These are phyloP conservation scores for Illadopsis cleaveri DNA, from an alignment of 2,113 vertebrate species.

Conservation along the genomic window DNA sequence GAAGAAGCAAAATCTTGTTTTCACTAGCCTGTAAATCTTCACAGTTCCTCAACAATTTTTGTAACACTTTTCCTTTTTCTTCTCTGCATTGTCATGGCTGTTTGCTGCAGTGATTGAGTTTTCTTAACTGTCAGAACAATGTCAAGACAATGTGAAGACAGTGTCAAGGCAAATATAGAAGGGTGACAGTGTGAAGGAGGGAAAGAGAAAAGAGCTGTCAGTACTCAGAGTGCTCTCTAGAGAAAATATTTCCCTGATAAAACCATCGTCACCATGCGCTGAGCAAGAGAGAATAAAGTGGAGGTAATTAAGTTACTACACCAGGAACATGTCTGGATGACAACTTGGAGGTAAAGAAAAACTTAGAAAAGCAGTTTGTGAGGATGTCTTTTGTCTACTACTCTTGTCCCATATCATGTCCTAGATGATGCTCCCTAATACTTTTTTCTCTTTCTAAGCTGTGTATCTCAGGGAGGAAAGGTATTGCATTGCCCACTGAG, in stretches of 20 bases:
- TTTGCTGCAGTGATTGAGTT: conserved; percentile 49
- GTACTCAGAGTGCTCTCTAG: not conserved
- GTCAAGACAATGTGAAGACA: conserved; percentile 22
- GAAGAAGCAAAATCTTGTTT: not conserved
- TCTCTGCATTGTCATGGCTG: not conserved
- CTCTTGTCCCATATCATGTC: not conserved
- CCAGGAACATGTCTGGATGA: not conserved
- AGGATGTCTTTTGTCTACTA: not conserved
- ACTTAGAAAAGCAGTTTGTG: not conserved
- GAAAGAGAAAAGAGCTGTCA: conserved; percentile 47
- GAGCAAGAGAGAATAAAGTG: not conserved
- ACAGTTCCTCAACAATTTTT: not conserved
- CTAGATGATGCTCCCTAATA: not conserved
- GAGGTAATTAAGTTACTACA: not conserved
- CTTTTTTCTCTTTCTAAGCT: not conserved
- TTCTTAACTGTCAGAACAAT: conserved; percentile 39
- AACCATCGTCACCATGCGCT: not conserved
- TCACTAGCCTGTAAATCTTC: not conserved
- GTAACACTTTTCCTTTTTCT: not conserved
- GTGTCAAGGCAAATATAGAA: conserved; percentile 39
- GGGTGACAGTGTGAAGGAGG: not conserved
- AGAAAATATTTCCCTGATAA: not conserved
- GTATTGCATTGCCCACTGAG: not conserved
- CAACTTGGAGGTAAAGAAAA: not conserved
- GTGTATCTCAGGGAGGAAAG: not conserved